phyloP scores from a whole-genome alignment of 2,797 vertebrate species.

The Trachurus trachurus region DNA sequence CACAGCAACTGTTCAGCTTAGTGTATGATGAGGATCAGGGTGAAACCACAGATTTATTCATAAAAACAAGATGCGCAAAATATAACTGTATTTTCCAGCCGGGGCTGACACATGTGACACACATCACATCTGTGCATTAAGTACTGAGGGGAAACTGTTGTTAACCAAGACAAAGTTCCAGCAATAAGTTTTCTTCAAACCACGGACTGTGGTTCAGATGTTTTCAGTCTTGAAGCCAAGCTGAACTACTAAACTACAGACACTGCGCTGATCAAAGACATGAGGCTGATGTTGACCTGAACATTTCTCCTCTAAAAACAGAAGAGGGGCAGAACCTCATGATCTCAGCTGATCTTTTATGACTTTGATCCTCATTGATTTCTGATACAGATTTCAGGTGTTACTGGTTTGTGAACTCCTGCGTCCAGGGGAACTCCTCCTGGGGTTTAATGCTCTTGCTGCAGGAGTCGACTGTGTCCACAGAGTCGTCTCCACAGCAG shows the following conservation, averaged over 20 bases:
- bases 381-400: neutral
- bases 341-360: neutral
- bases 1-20: neutral
- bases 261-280: neutral
- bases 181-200: neutral
- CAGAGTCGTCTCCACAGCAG: conserved; percentile 43
- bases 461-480: rapidly evolving
- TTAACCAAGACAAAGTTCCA: neutral
- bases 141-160: neutral
- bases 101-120: neutral
- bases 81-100: neutral
- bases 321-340: neutral
- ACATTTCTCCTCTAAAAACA: neutral
- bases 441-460: conserved; percentile 33
- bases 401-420: conserved; percentile 73
- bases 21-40: neutral
- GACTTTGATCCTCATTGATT: neutral
- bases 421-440: conserved; percentile 42
- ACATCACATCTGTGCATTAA: neutral
- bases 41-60: neutral
- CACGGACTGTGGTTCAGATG: neutral
- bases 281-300: neutral
- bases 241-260: neutral
- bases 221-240: neutral
- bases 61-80: neutral